Conservation (phyloP, 2,888 invertebrate genomes). For the Torymus tubicola region DNA sequence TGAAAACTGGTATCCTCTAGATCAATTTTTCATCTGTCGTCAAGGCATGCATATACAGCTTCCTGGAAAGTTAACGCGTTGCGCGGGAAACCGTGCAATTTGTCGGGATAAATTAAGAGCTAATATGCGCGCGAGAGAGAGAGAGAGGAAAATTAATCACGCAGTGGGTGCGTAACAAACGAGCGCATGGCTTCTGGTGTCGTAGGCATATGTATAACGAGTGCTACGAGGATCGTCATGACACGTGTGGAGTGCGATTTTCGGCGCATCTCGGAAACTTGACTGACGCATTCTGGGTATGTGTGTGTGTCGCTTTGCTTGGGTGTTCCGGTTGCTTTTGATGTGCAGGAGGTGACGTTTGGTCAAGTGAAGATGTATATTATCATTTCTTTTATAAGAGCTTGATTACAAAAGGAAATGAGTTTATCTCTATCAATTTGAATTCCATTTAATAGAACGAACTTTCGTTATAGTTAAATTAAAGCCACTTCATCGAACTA, state of each 20-base stretch:
- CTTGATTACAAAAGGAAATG: too few relatives aligned
- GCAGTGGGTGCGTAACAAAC: slow-evolving; percentile 37
- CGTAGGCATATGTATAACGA: slow-evolving; percentile 43
- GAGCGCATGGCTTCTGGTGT: slow-evolving; percentile 34
- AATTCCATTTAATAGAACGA: too few relatives aligned
- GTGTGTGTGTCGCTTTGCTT: too few relatives aligned
- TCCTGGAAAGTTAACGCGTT: slow-evolving; percentile 17
- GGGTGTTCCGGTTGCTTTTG: too few relatives aligned
- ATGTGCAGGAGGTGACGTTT: too few relatives aligned
- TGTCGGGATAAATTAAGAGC: slow-evolving; percentile 54
- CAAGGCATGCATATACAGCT: not conserved
- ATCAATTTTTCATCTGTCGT: slow-evolving; percentile 43
- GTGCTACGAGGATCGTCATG: slow-evolving; percentile 33
- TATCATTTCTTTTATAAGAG: too few relatives aligned
- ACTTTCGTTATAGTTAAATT: too few relatives aligned
- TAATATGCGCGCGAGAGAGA: slow-evolving; percentile 19
- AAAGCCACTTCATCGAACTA: too few relatives aligned
- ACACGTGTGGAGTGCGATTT: slow-evolving; percentile 35
- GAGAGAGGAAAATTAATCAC: slow-evolving; percentile 52
- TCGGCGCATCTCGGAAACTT: slow-evolving; percentile 31
- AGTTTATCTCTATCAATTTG: not conserved
- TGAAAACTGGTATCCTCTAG: slow-evolving; percentile 22
- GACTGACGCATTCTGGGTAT: slow-evolving; percentile 5
- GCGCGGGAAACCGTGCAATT: slow-evolving; percentile 40
- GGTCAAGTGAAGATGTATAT: too few relatives aligned